Percentiles rank a stretch among this genome's conserved stretches.
Conservation (phyloP, 2,113 vertebrate species). For the Ornithorhynchus anatinus region DNA sequence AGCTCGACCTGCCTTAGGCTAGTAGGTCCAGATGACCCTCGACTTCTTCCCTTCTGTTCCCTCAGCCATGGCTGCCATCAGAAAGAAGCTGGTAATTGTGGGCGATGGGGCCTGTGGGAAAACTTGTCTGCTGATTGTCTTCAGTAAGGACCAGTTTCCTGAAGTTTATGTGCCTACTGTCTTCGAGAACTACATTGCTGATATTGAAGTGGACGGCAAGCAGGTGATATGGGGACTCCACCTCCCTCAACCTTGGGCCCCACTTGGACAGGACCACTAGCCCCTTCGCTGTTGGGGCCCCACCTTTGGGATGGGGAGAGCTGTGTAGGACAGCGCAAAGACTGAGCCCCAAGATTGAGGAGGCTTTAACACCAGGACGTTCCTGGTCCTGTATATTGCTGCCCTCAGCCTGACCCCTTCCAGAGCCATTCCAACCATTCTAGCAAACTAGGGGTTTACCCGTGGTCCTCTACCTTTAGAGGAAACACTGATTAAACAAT, state of each 20-base stretch:
- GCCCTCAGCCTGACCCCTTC: no score
- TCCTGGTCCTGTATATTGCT: no score
- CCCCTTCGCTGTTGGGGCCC: no score
- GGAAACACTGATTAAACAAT: no score
- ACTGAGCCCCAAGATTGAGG: no score
- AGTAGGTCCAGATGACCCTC: neutral
- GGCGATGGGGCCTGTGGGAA: slow-evolving; percentile 96
- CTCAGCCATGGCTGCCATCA: slow-evolving; percentile 92
- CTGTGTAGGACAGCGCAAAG: no score
- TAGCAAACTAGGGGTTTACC: no score
- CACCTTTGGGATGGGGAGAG: no score
- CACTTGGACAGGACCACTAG: no score
- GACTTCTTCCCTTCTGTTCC: neutral
- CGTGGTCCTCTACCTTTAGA: no score
- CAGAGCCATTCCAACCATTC: no score
- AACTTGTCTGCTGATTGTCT: slow-evolving; percentile 96
- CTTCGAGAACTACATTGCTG: slow-evolving; percentile 98
- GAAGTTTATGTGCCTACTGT: slow-evolving; percentile 97
- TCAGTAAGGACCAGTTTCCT: slow-evolving; percentile 98
- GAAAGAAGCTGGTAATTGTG: slow-evolving; percentile 98
- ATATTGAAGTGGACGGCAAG: slow-evolving; percentile 96
- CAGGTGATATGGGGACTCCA: slow-evolving; percentile 78
- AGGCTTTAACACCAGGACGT: no score
- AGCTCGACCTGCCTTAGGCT: neutral
- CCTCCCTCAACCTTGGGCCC: neutral